These are phyloP conservation scores for Dasyprocta punctata DNA, from an alignment of 2,113 vertebrate species.

Conservation along the genomic window DNA sequence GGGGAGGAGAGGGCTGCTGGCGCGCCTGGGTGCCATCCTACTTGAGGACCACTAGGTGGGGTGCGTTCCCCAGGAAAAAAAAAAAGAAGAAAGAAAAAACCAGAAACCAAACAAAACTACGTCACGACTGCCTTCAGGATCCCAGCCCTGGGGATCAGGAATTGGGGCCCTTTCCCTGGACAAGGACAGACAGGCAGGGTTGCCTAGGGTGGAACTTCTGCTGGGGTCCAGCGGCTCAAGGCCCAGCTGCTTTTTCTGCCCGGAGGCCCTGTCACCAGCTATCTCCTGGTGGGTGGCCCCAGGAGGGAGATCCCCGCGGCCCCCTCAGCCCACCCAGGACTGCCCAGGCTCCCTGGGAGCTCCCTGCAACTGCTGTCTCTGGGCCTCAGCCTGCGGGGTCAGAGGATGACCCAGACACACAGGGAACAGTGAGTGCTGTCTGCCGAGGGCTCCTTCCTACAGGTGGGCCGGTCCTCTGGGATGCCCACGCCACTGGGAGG, in stretches of 20 bases:
- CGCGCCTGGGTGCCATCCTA: neutral
- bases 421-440: neutral
- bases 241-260: neutral
- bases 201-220: neutral
- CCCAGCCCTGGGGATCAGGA: neutral
- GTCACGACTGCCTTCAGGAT: neutral
- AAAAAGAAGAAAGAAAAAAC: neutral
- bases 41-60: slow-evolving; percentile 57
- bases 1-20: neutral
- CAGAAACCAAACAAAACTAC: neutral
- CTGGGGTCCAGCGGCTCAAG: neutral
- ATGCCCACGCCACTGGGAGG: neutral
- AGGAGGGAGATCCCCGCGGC: neutral
- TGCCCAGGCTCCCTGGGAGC: neutral
- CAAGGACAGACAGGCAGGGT: neutral
- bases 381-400: neutral
- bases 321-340: neutral
- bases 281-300: no score
- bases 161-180: neutral
- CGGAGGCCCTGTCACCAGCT: neutral
- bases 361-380: neutral
- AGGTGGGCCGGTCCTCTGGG: neutral
- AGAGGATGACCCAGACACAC: neutral
- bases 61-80: slow-evolving; percentile 32
- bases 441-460: neutral